Evolutionary conservation across 2,888 invertebrate genomes (phyloP), one percentile per base, ranked within the genome.

Genomic region (Nomada flava): DNA sequence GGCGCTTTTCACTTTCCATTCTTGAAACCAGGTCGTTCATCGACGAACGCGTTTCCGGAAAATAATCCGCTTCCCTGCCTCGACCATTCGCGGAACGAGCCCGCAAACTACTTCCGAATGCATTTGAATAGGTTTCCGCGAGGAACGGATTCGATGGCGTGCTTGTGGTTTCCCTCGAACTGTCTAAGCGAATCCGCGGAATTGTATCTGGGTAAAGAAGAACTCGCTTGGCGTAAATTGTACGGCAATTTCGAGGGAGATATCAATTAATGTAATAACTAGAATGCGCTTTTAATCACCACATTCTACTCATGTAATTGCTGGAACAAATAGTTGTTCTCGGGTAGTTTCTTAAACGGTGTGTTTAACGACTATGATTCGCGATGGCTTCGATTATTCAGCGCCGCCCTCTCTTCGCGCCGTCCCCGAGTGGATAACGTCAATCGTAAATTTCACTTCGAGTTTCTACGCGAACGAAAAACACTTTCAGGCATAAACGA

Each of bases 1-100:
- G 50, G 5, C 13, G 42, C 79, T 86, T 86, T 79, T 84, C 84
- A 87, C 84, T 86, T 86, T 86, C 86, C 87, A 81, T 74, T 60
- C 5, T 60, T 68, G 63, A 69, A 82, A 80, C 74, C 69, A 78
- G 84, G 76, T 67, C 82, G 73, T 29, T 42, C 59, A 63, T 47
- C 64, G 42, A 18, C 69, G 50, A n/a, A 65, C 79, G 63, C 60
- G 72, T 76, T 72, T 69, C 78, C 80, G 77, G 86, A 79, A 85
- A 84, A 78, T 81, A 70, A 73, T 65, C 64, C 70, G 76, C 60
- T 85, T 78, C 79, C 84, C 78, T 47, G 63, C 57, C 57, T 62
- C 47, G 52, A 11, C 29, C 23, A n/a, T 52, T 69, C 64, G 42
- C 57, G 36, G 55, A 67, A 59, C 72, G 57, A 71, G 26, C 20